These are phyloP conservation scores for Temnopleurus reevesii DNA, from an alignment of 53 echinoderm and acorn worm genomes.

Conservation along the genomic window DNA sequence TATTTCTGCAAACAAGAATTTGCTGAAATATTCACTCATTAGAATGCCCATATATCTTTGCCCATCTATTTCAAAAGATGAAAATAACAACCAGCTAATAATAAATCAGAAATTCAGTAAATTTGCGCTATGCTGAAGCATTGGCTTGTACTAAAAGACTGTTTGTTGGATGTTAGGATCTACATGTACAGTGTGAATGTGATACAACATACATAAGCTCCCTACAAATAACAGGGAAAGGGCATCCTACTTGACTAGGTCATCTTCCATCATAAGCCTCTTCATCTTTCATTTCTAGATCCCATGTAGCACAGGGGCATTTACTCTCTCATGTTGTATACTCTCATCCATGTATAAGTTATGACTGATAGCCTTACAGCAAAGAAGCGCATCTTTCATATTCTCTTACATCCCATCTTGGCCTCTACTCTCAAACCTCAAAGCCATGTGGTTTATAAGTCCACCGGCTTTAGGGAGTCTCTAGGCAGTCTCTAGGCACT, in stretches of 20 bases:
- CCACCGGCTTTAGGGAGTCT: not conserved
- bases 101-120: no score
- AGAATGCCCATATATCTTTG: no score
- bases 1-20: no score
- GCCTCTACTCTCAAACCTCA: not conserved
- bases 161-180: no score
- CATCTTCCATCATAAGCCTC: not conserved
- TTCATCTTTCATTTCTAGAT: not conserved
- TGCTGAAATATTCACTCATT: no score
- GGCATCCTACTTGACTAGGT: not conserved
- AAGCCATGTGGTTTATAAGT: conserved; percentile 24
- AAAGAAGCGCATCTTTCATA: not conserved
- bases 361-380: not conserved
- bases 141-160: no score
- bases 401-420: not conserved
- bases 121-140: no score
- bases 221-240: not conserved
- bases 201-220: no score
- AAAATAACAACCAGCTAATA: no score
- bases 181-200: no score
- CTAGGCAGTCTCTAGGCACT: not conserved
- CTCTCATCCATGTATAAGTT: not conserved
- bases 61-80: no score
- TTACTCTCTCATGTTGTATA: not conserved
- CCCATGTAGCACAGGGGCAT: not conserved